Percentiles rank a stretch among this genome's conserved stretches.
Conservation (phyloP, 2,888 invertebrate genomes). For the Lordiphosa fenestrarum region DNA sequence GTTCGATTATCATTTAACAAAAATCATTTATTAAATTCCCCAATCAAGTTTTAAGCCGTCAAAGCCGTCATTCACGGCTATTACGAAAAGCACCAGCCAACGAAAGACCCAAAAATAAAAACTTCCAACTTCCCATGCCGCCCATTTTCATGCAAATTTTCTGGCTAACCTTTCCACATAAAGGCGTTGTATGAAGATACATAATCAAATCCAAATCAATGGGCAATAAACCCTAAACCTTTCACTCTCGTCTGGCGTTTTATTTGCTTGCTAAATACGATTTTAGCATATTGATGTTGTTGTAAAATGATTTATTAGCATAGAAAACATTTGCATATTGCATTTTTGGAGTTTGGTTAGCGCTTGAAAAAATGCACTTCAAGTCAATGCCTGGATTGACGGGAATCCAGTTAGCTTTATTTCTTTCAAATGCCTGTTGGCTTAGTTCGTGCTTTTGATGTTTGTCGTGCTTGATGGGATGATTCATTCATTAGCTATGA, state of each 20-base stretch:
- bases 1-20: conserved; percentile 10
- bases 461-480: conserved; percentile 34
- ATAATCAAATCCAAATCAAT: conserved; percentile 50
- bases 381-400: conserved; percentile 26
- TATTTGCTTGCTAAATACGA: conserved; percentile 62
- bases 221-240: conserved; percentile 43
- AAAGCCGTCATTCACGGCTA: conserved; percentile 32
- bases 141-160: conserved; percentile 57
- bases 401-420: neutral
- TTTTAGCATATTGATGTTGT: conserved; percentile 22
- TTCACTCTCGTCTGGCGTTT: conserved; percentile 48
- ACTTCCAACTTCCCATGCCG: conserved; percentile 28
- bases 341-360: conserved; percentile 44
- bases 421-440: conserved; percentile 26
- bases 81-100: conserved; percentile 38
- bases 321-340: conserved; percentile 49
- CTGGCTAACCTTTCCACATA: conserved; percentile 45
- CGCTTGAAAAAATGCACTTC: conserved; percentile 28
- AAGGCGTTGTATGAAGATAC: conserved; percentile 36
- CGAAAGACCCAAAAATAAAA: neutral
- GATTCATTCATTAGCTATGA: conserved; percentile 48
- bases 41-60: conserved; percentile 37
- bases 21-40: neutral
- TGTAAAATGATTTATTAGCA: conserved; percentile 2
- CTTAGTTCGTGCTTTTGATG: conserved; percentile 47